Conservation (phyloP, 2,113 vertebrate species). For the Ictalurus furcatus region DNA sequence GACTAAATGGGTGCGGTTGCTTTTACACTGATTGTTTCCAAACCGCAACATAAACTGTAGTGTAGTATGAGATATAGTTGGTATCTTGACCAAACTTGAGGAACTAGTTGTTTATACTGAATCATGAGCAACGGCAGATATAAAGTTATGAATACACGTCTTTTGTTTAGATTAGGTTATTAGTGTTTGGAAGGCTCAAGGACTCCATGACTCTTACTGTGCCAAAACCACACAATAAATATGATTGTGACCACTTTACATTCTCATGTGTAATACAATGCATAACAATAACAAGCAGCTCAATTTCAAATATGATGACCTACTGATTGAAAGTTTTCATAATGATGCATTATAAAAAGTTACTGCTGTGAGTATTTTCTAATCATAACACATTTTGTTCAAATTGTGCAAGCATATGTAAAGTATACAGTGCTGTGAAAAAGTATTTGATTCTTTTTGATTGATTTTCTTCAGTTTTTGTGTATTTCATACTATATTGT, state of each 20-base stretch:
- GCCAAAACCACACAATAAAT: not conserved
- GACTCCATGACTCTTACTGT: not conserved
- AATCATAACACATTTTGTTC: not conserved
- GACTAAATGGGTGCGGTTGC: not conserved
- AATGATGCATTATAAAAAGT: not conserved
- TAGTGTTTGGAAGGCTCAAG: not conserved
- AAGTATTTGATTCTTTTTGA: too few species aligned
- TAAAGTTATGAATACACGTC: not conserved
- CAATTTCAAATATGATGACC: not conserved
- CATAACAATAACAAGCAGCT: not conserved
- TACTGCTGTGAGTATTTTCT: not conserved
- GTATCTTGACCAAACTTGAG: not conserved
- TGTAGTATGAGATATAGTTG: not conserved
- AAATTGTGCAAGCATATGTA: not conserved
- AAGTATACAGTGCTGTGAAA: not conserved
- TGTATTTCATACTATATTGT: too few species aligned
- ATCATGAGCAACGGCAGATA: not conserved
- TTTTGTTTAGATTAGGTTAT: not conserved
- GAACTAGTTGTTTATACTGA: not conserved
- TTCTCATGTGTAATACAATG: not conserved
- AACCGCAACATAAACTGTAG: not conserved
- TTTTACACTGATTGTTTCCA: not conserved
- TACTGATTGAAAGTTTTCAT: not conserved
- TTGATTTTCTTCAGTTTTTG: too few species aligned
- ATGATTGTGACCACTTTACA: not conserved